Evolutionary conservation across 2,888 invertebrate species (phyloP).

Genomic region (Muschampia plurimacula): DNA sequence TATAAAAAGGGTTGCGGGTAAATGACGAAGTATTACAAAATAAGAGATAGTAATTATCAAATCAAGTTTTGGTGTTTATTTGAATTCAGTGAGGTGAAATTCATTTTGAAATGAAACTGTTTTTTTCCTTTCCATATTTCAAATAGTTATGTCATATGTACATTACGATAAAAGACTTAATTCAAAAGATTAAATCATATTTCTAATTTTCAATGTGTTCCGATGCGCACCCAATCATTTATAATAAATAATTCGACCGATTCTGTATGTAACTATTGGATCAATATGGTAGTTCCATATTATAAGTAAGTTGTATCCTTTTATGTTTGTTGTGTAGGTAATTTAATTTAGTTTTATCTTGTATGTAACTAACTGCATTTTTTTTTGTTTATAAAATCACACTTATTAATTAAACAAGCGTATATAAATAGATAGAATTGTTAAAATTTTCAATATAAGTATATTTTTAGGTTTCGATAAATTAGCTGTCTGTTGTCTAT

Average conservation of each 20-base stretch:
- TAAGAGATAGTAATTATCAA: too few species aligned
- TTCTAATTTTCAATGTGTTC: too few species aligned
- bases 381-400: constrained; percentile 7
- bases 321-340: background rate
- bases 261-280: background rate
- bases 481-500: background rate
- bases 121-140: too few species aligned
- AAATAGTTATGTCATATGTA: too few species aligned
- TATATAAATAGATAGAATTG: background rate
- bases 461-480: background rate
- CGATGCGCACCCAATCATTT: background rate
- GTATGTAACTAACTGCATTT: constrained; percentile 1
- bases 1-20: too few species aligned
- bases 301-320: background rate
- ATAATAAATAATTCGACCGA: background rate
- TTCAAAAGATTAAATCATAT: background rate
- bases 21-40: too few species aligned
- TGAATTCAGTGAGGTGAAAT: too few species aligned
- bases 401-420: background rate
- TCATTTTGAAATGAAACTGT: too few species aligned
- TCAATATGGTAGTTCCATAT: background rate
- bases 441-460: background rate
- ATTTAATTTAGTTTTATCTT: background rate
- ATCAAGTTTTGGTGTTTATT: too few species aligned
- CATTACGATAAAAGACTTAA: background rate